Percentiles rank a stretch among this genome's conserved stretches.
phyloP scores from a whole-genome alignment of 2,888 invertebrate genomes.

The Leptinotarsa rubiginosa region DNA sequence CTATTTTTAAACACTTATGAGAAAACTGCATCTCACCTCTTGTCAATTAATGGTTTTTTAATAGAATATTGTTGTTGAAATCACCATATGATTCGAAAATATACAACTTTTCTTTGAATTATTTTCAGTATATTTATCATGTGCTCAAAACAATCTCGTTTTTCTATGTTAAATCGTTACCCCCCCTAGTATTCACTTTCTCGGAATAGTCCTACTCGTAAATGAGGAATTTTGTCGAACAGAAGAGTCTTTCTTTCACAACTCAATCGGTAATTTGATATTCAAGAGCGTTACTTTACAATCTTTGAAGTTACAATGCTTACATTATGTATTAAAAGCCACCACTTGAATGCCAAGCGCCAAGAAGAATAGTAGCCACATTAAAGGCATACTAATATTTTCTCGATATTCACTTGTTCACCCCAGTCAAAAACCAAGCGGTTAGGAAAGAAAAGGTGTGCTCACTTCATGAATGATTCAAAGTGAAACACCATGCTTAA shows the following conservation, averaged over 20 bases:
- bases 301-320: conserved; percentile 28
- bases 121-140: no score
- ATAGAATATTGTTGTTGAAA: no score
- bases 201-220: background rate
- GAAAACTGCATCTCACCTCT: no score
- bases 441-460: conserved; percentile 17
- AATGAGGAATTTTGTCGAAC: background rate
- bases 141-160: no score
- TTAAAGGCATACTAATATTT: conserved; percentile 41
- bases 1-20: no score
- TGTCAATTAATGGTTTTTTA: no score
- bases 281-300: conserved; percentile 24
- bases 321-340: conserved; percentile 42
- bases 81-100: no score
- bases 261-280: conserved; percentile 12
- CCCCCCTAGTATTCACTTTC: no score
- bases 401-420: conserved; percentile 11
- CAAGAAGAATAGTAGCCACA: conserved; percentile 38
- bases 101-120: no score
- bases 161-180: no score
- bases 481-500: background rate
- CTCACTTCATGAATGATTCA: background rate
- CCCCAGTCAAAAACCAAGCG: background rate
- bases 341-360: conserved; percentile 46
- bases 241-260: conserved; percentile 9